Evolutionary conservation across 2,113 vertebrate genomes (phyloP), one percentile per base, ranked within the genome.

Genomic region (Elephantulus edwardii): DNA sequence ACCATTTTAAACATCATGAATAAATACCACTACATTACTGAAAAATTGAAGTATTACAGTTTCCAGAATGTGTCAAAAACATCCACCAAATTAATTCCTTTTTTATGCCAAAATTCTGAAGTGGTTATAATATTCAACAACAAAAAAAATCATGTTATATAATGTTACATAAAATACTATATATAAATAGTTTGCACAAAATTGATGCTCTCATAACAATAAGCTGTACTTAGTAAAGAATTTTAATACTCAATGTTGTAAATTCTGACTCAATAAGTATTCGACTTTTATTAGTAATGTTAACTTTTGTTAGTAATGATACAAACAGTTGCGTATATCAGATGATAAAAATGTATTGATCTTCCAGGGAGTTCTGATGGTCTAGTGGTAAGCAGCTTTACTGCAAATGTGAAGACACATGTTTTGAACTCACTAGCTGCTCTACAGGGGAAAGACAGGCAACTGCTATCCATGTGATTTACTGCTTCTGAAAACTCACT

Each of bases 21-120:
- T 70, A 91, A 88, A 87, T 42, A 85, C 38, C 24, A 94, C 46
- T 7, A 80, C 16, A 75, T 85, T 52, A 74, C 38, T 89, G 62
- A 71, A 94, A n/a, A 94, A 93, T 14, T 62, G 68, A 91, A 95
- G 74, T 89, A 85, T 85, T 91, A 86, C 14, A 93, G 40, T 82
- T 92, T 74, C 80, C 44, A 95, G 50, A 93, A 85, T 66, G 62
- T 90, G 40, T 92, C 70, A 86, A 77, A 94, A 96, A 93, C 74
- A 88, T 50, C 38, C 28, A 94, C 56, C 60, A 91, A 93, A 91
- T 88, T 90, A 92, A 90, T 89, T 87, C 70, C 13, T 81, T 90
- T 84, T 89, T 83, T 58, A 30, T 46, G 44, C 54, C 70, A 84
- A 56, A 74, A 71, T 81, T 88, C 64, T 94, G 7, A 91, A 81